These are phyloP conservation scores for Drosophila erecta DNA, from an alignment of 1,140 invertebrate species.

Conservation along the genomic window DNA sequence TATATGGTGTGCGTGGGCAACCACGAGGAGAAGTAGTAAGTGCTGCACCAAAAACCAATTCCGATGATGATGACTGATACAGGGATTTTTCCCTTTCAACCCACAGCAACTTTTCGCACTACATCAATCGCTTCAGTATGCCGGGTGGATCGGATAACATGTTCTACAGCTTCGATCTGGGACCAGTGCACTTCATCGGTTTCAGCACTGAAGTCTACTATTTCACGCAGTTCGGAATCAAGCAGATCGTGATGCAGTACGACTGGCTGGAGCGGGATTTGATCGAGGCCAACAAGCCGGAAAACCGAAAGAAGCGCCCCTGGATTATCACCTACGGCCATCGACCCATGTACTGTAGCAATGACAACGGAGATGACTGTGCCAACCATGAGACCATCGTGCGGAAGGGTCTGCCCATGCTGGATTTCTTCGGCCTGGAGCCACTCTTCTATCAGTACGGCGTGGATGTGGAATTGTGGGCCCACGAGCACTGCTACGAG, in stretches of 20 bases:
- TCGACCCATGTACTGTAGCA: slow-evolving; percentile 98
- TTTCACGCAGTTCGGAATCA: slow-evolving; percentile 94
- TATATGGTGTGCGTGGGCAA: slow-evolving; percentile 97
- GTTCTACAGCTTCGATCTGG: slow-evolving; percentile 96
- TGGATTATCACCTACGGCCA: slow-evolving; percentile 98
- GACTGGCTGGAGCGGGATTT: slow-evolving; percentile 95
- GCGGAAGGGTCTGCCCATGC: slow-evolving; percentile 89
- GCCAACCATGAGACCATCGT: slow-evolving; percentile 90
- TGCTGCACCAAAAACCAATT: slow-evolving; percentile 15
- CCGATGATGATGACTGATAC: background rate
- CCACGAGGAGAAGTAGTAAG: slow-evolving; percentile 93
- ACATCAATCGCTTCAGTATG: slow-evolving; percentile 94
- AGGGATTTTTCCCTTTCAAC: slow-evolving; percentile 1
- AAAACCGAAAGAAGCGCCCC: slow-evolving; percentile 89
- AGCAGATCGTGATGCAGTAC: slow-evolving; percentile 93
- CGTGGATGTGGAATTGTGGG: slow-evolving; percentile 97
- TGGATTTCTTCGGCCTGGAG: slow-evolving; percentile 91
- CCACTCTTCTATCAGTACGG: slow-evolving; percentile 94
- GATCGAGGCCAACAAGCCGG: slow-evolving; percentile 87
- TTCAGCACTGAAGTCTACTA: slow-evolving; percentile 98
- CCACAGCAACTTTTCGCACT: slow-evolving; percentile 95
- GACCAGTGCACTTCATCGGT: slow-evolving; percentile 95
- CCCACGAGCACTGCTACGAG: slow-evolving; percentile 98
- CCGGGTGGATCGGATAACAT: slow-evolving; percentile 91
- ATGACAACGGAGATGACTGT: slow-evolving; percentile 94